Base-by-base conservation (phyloP, 37 sponge, comb jelly and placozoan species). In the Bolinopsis microptera region DNA sequence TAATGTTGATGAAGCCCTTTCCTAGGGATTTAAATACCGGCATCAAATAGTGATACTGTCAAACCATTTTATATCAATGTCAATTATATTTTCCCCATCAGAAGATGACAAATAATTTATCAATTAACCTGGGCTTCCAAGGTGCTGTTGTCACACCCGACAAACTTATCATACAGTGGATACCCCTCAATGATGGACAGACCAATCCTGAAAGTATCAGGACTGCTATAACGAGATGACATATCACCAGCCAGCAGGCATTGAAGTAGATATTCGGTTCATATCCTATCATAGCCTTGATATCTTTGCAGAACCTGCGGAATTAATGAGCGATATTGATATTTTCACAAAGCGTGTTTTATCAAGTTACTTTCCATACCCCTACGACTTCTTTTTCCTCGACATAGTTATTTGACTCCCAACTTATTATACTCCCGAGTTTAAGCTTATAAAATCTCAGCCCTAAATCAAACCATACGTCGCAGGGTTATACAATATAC, bases 211-310 rank as follows among this genome's bases (percentile, higher is more conserved):
- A 86, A 9, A 86, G 3, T 1, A 86, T 86, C 30, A 86, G 90
- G 28, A 86, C 67, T 2, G 61, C 24, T 27, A 86, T 41, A 0
- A 86, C 67, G 3, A 39, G 31, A 30, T 41, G 90, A 23, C 36
- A 41, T 13, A 41, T 39, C 27, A 86, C 90, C 41, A 41, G 3
- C 90, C 90, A 86, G 61, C 36, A 33, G 67, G 67, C 67, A 22
- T 39, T 37, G 90, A 86, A 86, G 67, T 86, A 86, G 16, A 86
- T 41, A 27, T 86, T 86, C 48, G 90, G 90, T 38, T 41, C 30
- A 61, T 86, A 86, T 39, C 90, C 90, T 27, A 86, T 86, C 90
- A 86, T 86, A n/a, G 1, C 90, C 61, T 86, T 37, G 24, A 86
- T 86, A 9, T 38, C 90, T 24, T 9, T 31, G 37, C 80, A 77